Evolutionary conservation across 2,888 invertebrate species (phyloP), one percentile per base, ranked within the genome.

Genomic region (Xanthorhoe spadicearia): DNA sequence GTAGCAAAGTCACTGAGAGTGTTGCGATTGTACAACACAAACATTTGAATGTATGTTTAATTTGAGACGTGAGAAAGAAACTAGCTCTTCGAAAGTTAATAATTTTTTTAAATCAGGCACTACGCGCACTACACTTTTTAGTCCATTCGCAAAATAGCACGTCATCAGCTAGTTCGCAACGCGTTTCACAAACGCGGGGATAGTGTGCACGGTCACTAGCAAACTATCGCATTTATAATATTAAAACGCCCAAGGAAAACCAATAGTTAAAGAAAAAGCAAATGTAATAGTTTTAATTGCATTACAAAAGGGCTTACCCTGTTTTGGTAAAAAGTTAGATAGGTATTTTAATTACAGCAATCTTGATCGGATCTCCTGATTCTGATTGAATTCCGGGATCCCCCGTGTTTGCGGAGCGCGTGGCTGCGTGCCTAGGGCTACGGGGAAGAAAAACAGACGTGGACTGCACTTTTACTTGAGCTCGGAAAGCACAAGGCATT

Each of bases 301-400:
- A 54, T 64, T 52, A 59, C 17, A 15, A 50, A 50, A 60, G 32
- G 32, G 28, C 19, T 46, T 19, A 15, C 71, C 73, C 64, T 74
- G 75, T 79, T 87, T 81, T 83, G 82, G 80, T 81, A 85, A 85
- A 89, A 88, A 83, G 81, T 83, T 84, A 83, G 81, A 83, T 84
- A 83, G 84, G 85, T 84, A 89, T 90, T 90, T 90, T 92, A 92
- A 92, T 90, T 90, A 92, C 86, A 85, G 87, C 83, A 87, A 90
- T 91, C 89, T 89, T 89, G 89, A 91, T 92, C 83, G 88, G 87
- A 91, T 90, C 88, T 88, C 88, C 83, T 85, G 85, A 85, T 88
- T 86, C 84, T 91, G 90, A 92, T 92, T 90, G 90, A 90, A 91
- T 91, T 92, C 90, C 85, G 83, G 38, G 82, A 88, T 88, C 86